Evolutionary conservation across 2,888 invertebrate genomes (phyloP), one percentile per base, ranked within the genome.

Genomic region (Poecilobothrus nobilitatus): DNA sequence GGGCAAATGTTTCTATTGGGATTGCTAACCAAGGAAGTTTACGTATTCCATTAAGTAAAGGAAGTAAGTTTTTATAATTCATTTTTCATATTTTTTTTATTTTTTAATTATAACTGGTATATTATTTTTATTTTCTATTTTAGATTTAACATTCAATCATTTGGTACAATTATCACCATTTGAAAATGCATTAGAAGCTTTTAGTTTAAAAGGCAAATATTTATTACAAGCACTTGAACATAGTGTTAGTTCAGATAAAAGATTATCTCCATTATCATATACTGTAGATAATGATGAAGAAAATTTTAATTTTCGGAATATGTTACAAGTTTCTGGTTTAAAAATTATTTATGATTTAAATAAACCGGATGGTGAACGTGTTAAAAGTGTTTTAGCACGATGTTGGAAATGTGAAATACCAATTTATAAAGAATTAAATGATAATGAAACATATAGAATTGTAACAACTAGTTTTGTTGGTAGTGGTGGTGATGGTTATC

Each of bases 131-230:
- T 41, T 63, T 53, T 67, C 3, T 0, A 21, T 22, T 27, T 70
- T n/a, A 91, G 91, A 88, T 12, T 85, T 91, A 15, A 91, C 90
- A 1, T 89, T 88, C 63, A 88, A 87, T 67, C 88, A 89, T 69
- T 76, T 93, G 10, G 80, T 90, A 7, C 86, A 87, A 74, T 85
- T 88, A 27, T 84, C 88, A 70, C 94, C 94, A 0, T 94, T 94
- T 76, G 87, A 87, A 76, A 93, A 93, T 79, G 86, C 85, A 65
- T 83, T 92, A 70, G 88, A 91, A 75, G 83, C 89, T 18, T 86
- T 89, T 69, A 89, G 89, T 74, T 78, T 94, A 68, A 83, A 84
- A 67, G 94, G 94, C 0, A 80, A 83, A 70, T 81, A 88, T 73
- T 77, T 94, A 6, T 76, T 85, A 68, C 85, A 86, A 70, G 86